Conservation (phyloP, 1,140 invertebrate genomes). For the Battus philenor region DNA sequence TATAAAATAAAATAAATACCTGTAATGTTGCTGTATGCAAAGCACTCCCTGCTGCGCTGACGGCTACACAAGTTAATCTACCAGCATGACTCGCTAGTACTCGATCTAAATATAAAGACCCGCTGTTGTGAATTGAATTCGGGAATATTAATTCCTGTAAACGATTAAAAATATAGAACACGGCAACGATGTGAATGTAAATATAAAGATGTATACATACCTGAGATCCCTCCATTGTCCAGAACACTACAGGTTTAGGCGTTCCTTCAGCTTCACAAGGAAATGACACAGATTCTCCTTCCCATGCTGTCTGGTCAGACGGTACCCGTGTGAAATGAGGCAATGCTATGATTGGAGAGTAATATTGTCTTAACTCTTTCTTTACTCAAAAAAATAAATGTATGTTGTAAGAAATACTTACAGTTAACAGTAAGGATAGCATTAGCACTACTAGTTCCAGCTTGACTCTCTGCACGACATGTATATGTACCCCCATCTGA, state of each 20-base stretch:
- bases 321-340: slow-evolving; percentile 92
- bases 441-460: slow-evolving; percentile 59
- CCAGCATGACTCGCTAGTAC: slow-evolving; percentile 57
- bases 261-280: slow-evolving; percentile 93
- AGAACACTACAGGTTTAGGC: slow-evolving; percentile 91
- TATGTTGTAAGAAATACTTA: slow-evolving; percentile 35
- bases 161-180: neutral
- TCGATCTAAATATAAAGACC: slow-evolving; percentile 57
- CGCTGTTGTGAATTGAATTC: slow-evolving; percentile 47
- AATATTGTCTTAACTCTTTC: no score
- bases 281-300: slow-evolving; percentile 89
- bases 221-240: slow-evolving; percentile 86
- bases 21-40: slow-evolving; percentile 63
- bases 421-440: slow-evolving; percentile 69
- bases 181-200: neutral
- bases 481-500: slow-evolving; percentile 68
- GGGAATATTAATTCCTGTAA: slow-evolving; percentile 61
- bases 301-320: slow-evolving; percentile 87
- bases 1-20: slow-evolving; percentile 31
- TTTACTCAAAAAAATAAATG: slow-evolving; percentile 3
- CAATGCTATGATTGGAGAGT: slow-evolving; percentile 91
- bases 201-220: slow-evolving; percentile 28
- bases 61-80: slow-evolving; percentile 60
- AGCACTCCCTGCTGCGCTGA: slow-evolving; percentile 63
- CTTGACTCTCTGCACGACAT: slow-evolving; percentile 71